Percentiles rank a stretch among this genome's conserved stretches.
Evolutionary conservation across 2,888 invertebrate genomes (phyloP).

Genomic region (Gnatocerus cornutus): DNA sequence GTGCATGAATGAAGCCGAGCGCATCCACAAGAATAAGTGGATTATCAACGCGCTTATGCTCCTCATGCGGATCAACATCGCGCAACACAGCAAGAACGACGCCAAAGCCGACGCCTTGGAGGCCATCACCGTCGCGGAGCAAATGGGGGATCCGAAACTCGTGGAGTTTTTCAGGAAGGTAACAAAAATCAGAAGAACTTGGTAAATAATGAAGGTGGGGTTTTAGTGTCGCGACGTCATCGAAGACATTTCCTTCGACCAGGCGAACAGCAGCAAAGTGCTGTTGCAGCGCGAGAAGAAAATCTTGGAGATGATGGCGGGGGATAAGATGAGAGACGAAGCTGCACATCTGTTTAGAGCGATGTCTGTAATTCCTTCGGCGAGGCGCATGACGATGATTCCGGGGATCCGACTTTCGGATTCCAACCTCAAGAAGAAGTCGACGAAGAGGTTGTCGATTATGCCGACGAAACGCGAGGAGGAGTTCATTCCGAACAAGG

Average conservation of each 20-base stretch:
- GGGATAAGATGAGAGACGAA: slow-evolving; percentile 67
- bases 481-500: no score
- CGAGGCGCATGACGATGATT: no score
- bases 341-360: slow-evolving; percentile 70
- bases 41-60: slow-evolving; percentile 70
- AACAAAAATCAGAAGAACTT: no score
- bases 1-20: slow-evolving; percentile 66
- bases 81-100: slow-evolving; percentile 71
- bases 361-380: slow-evolving; percentile 70
- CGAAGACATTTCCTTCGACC: slow-evolving; percentile 68
- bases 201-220: no score
- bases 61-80: slow-evolving; percentile 69
- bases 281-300: slow-evolving; percentile 69
- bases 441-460: no score
- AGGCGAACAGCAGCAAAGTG: slow-evolving; percentile 63
- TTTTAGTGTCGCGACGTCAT: slow-evolving; percentile 64
- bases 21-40: slow-evolving; percentile 67
- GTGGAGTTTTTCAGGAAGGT: slow-evolving; percentile 64
- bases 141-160: slow-evolving; percentile 65
- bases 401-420: no score
- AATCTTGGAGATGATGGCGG: slow-evolving; percentile 70
- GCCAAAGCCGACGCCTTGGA: slow-evolving; percentile 67
- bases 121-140: slow-evolving; percentile 63
- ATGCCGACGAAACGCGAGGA: no score
- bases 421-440: not conserved